Evolutionary conservation across 2,113 vertebrate genomes (phyloP).

Genomic region (Probosciger aterrimus): DNA sequence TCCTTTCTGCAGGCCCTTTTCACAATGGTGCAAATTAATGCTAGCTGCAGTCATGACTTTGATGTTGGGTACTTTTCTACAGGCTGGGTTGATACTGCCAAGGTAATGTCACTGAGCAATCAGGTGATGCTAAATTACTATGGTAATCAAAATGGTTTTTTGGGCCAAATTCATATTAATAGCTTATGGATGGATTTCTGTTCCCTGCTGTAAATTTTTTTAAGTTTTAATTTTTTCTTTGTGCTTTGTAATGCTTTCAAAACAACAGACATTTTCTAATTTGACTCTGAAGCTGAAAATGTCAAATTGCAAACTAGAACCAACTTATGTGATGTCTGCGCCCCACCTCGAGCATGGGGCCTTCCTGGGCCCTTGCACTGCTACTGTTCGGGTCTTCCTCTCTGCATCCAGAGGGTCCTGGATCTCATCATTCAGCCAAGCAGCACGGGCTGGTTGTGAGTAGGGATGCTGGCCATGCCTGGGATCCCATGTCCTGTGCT

Average conservation of each 20-base stretch:
- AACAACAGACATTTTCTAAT: background rate
- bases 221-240: background rate
- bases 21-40: background rate
- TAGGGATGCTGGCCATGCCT: background rate
- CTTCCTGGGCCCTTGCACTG: background rate
- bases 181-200: background rate
- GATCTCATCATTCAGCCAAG: background rate
- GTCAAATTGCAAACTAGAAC: background rate
- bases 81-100: background rate
- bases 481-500: background rate
- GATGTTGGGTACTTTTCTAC: background rate
- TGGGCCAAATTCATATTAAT: background rate
- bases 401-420: background rate
- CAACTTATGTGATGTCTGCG: background rate
- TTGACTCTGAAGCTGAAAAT: background rate
- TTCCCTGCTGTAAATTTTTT: background rate
- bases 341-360: background rate
- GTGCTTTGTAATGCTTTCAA: background rate
- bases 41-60: background rate
- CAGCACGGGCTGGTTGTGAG: background rate
- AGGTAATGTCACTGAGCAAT: background rate
- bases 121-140: background rate
- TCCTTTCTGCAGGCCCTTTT: background rate
- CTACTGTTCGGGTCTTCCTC: background rate
- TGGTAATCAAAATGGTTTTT: background rate